Conservation (phyloP, 2,888 invertebrate species). For the Dromius quadrimaculatus region DNA sequence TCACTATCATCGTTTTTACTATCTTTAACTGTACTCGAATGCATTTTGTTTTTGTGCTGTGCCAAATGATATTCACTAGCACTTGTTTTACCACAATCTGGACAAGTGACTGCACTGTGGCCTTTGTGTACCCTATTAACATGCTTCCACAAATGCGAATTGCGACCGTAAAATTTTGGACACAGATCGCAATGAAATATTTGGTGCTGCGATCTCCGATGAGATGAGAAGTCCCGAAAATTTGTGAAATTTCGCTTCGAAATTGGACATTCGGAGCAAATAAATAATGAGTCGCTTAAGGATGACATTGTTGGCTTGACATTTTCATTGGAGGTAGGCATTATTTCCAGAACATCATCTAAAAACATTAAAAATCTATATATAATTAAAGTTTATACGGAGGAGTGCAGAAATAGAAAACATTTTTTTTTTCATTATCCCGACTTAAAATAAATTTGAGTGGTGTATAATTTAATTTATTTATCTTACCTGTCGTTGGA, state of each 20-base stretch:
- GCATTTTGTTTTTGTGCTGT: slow-evolving; percentile 71
- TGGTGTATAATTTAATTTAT: too few relatives aligned
- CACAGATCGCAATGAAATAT: slow-evolving; percentile 73
- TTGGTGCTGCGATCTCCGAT: slow-evolving; percentile 68
- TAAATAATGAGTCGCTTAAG: slow-evolving; percentile 52
- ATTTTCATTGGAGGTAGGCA: not conserved
- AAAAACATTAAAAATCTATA: not conserved
- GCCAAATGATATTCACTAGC: slow-evolving; percentile 71
- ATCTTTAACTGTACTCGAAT: slow-evolving; percentile 59
- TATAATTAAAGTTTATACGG: not conserved
- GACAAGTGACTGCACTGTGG: slow-evolving; percentile 72
- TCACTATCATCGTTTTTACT: not conserved
- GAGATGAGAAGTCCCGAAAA: slow-evolving; percentile 69
- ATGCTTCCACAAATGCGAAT: slow-evolving; percentile 74
- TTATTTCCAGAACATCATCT: slow-evolving; percentile 12
- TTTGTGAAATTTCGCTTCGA: slow-evolving; percentile 66
- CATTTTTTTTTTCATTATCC: not conserved
- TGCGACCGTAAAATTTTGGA: slow-evolving; percentile 72
- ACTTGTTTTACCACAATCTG: slow-evolving; percentile 71
- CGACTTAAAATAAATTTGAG: not conserved
- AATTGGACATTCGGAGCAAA: slow-evolving; percentile 60
- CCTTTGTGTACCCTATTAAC: slow-evolving; percentile 71
- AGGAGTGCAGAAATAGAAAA: not conserved
- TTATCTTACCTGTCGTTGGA: too few relatives aligned
- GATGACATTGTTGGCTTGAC: slow-evolving; percentile 1